phyloP scores from a whole-genome alignment of 1,140 invertebrate genomes.

The Cataglyphis hispanica region DNA sequence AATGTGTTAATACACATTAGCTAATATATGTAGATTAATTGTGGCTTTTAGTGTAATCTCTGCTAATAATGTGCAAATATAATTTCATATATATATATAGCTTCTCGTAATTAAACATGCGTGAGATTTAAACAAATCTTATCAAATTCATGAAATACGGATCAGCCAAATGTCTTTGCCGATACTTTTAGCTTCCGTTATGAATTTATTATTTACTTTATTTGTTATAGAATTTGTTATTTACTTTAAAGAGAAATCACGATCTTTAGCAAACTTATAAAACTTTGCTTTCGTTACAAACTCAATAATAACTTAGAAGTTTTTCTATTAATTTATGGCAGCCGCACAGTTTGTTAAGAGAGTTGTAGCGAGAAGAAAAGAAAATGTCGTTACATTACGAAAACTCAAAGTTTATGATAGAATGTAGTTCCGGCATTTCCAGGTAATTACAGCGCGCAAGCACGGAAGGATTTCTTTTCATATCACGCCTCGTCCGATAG shows the following conservation, averaged over 20 bases:
- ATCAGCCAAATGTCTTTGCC: slow-evolving; percentile 7
- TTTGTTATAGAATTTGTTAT: slow-evolving; percentile 24
- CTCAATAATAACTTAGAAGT: slow-evolving; percentile 57
- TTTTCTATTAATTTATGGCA: slow-evolving; percentile 61
- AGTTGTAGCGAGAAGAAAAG: slow-evolving; percentile 31
- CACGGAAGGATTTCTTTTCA: slow-evolving; percentile 55
- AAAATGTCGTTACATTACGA: slow-evolving; percentile 36
- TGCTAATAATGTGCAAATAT: not conserved
- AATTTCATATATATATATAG: slow-evolving; percentile 5
- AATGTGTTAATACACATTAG: not conserved
- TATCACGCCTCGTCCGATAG: slow-evolving; percentile 45
- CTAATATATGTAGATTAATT: not conserved
- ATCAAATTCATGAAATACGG: slow-evolving; percentile 19
- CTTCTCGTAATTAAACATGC: not conserved
- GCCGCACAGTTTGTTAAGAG: slow-evolving; percentile 47
- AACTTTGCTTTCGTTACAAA: slow-evolving; percentile 59
- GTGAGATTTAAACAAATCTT: not conserved
- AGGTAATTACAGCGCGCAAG: slow-evolving; percentile 60
- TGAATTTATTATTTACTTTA: slow-evolving; percentile 42
- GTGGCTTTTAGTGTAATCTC: not conserved
- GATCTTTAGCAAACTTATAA: slow-evolving; percentile 20
- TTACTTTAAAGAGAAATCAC: slow-evolving; percentile 37
- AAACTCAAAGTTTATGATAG: slow-evolving; percentile 42
- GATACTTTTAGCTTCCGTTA: slow-evolving; percentile 31
- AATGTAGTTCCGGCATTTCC: slow-evolving; percentile 45